Evolutionary conservation across 2,888 invertebrate species (phyloP), one percentile per base, ranked within the genome.

Genomic region (Eudemis profundana): DNA sequence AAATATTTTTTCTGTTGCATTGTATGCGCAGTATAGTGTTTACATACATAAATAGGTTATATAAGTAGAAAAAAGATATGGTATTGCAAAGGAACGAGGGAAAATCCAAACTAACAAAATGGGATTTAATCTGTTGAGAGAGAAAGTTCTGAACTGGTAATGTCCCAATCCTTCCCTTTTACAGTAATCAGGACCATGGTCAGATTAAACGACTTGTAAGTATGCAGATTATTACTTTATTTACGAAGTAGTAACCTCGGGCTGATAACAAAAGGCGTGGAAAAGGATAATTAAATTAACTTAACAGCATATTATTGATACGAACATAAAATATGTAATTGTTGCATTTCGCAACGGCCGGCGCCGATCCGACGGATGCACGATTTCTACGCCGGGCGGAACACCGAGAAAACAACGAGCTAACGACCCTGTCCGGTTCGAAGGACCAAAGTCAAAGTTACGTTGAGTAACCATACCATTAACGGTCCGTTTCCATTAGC

Each of bases 351-450:
- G 57, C 57, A 64, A 64, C 36, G 47, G 50, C 29, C 64, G 64
- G 44, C 64, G 64, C 64, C 63, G 54, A 36, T 63, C 49, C 57
- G 44, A 36, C 64, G 57, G 64, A 64, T 40, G 50, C 42, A 38
- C 64, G 64, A 64, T 64, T 64, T 64, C 64, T 64, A 61, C 57
- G 57, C 36, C 57, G 57, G 64, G 64, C 57, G 57, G 57, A 57
- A 63, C 56, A 10, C 36, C 40, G 56, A 33, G 40, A 56, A 27
- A 38, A 47, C 38, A 15, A 33, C 56, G 12, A 15, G 49, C 56
- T 7, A 42, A 21, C 49, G 42, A 42, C 54, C 49, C 49, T 42
- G 54, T 29, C 40, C 44, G 56, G 42, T n/a, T 56, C 54, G 12
- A 19, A 46, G 49, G 54, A 57, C 42, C 56, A 63, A 62, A 62